A percentile compares a stretch with the other conserved stretches of the same genome.
Conservation (phyloP, 2,113 vertebrate genomes). For the Condylura cristata region DNA sequence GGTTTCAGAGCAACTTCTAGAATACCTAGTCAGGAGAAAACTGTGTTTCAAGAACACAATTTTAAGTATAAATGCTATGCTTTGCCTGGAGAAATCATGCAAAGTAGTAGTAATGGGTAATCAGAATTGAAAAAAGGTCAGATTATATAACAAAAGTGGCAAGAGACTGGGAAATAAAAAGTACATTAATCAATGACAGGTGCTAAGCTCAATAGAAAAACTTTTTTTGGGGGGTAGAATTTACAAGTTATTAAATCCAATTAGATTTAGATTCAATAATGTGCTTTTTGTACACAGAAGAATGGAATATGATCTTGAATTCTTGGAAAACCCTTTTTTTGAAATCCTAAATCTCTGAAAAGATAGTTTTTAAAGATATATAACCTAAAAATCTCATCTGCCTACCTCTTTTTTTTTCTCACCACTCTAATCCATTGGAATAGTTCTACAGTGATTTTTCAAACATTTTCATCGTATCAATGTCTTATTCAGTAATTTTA, state of each 20-base stretch:
- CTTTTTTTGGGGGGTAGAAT: background rate
- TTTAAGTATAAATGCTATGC: background rate
- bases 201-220: background rate
- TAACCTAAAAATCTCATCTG: background rate
- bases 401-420: background rate
- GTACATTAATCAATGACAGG: background rate
- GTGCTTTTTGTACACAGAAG: background rate
- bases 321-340: background rate
- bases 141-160: background rate
- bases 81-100: background rate
- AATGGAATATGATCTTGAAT: conserved; percentile 5
- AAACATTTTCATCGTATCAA: background rate
- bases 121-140: background rate
- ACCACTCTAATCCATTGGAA: background rate
- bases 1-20: background rate
- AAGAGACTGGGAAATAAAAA: background rate
- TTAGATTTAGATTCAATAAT: background rate
- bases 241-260: background rate
- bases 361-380: background rate
- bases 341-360: background rate
- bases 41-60: background rate
- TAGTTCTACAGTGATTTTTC: background rate
- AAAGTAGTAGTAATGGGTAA: background rate
- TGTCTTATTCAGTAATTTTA: background rate
- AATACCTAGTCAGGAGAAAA: background rate